Evolutionary conservation across 2,888 invertebrate genomes (phyloP).

Genomic region (Cerastoderma edule): DNA sequence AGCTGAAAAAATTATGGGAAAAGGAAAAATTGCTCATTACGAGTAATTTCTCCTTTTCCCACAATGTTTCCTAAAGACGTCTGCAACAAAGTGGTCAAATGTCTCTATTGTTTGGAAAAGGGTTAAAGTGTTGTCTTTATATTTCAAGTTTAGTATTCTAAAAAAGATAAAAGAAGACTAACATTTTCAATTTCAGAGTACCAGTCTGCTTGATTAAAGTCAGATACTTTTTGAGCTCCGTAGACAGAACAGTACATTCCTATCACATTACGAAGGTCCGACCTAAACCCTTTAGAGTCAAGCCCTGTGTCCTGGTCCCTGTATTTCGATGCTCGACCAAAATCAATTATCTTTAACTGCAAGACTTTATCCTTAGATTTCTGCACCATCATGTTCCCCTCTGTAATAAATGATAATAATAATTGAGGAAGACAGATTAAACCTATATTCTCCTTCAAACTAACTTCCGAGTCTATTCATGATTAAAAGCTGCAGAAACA

Average conservation of each 20-base stretch:
- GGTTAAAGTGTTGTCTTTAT: neutral
- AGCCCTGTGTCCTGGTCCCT: conserved; percentile 23
- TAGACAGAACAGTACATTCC: conserved; percentile 50
- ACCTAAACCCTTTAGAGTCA: conserved; percentile 41
- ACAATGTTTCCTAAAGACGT: no score
- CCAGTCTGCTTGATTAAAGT: conserved; percentile 11
- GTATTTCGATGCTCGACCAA: conserved; percentile 62
- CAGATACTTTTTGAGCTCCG: neutral
- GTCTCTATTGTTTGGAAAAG: neutral
- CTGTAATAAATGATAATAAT: conserved; percentile 42
- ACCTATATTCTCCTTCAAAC: no score
- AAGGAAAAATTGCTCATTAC: no score
- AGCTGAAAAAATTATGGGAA: no score
- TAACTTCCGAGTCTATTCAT: no score
- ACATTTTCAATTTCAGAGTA: conserved; percentile 11
- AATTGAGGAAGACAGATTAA: neutral
- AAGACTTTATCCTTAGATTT: conserved; percentile 46
- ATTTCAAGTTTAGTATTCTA: neutral
- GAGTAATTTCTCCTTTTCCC: no score
- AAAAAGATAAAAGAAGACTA: neutral
- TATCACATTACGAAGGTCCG: conserved; percentile 65
- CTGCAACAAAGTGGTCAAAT: no score
- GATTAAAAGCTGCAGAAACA: no score
- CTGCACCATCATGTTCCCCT: conserved; percentile 72
- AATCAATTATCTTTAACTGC: conserved; percentile 69